Evolutionary conservation across 2,797 vertebrate species (phyloP).

Genomic region (Phoeniculus purpureus): DNA sequence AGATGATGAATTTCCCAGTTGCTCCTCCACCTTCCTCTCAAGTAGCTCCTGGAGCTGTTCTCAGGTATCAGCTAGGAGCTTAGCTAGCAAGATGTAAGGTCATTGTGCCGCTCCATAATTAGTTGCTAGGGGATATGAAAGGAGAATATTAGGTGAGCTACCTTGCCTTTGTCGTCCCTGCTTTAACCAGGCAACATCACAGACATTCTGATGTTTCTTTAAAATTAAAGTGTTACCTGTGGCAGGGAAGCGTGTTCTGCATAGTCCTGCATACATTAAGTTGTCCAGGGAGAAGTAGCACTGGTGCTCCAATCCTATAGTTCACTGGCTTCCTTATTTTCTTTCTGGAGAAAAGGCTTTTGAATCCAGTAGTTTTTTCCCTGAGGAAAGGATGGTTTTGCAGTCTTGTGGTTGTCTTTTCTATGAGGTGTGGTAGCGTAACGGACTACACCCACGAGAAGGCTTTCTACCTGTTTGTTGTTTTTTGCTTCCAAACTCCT

Average conservation of each 20-base stretch:
- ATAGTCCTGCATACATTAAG: neutral
- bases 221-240: neutral
- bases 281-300: neutral
- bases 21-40: neutral
- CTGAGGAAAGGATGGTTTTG: neutral
- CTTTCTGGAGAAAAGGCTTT: neutral
- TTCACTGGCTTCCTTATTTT: neutral
- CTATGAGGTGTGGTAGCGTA: neutral
- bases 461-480: neutral
- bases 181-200: conserved; percentile 31
- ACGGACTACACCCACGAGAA: neutral
- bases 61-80: neutral
- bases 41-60: neutral
- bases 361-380: neutral
- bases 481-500: neutral
- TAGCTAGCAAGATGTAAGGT: conserved; percentile 1
- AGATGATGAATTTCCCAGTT: neutral
- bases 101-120: neutral
- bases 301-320: neutral
- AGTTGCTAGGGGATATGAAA: conserved; percentile 57
- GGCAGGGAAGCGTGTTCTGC: neutral
- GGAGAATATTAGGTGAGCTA: conserved; percentile 38
- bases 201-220: neutral
- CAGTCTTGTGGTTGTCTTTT: neutral
- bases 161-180: neutral